Percentiles rank a stretch among this genome's conserved stretches.
Conservation (phyloP, 1,140 invertebrate species). For the Meloidogyne exigua region DNA sequence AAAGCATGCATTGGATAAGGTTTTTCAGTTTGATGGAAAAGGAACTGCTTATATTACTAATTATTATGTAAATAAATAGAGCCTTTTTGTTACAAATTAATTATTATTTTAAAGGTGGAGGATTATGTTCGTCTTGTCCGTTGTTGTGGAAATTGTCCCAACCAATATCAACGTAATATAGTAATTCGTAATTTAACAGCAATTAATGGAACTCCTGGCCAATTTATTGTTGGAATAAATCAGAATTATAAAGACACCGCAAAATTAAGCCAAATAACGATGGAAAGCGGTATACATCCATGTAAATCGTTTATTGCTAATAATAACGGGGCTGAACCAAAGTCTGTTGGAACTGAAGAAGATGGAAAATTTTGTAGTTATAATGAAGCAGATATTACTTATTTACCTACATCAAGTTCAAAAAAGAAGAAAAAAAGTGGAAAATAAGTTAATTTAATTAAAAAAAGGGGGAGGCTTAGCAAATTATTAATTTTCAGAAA, state of each 20-base stretch:
- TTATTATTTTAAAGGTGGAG: slow-evolving; percentile 7
- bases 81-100: too few species aligned
- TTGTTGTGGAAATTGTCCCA: slow-evolving; percentile 15
- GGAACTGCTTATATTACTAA: neutral
- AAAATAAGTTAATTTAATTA: neutral
- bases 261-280: slow-evolving; percentile 8
- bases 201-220: slow-evolving; percentile 11
- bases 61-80: neutral
- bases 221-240: slow-evolving; percentile 26
- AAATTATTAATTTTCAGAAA: too few species aligned
- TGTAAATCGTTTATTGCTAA: neutral
- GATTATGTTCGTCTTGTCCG: neutral
- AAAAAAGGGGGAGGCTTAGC: too few species aligned
- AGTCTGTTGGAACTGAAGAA: neutral
- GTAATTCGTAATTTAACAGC: slow-evolving; percentile 14
- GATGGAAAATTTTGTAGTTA: neutral
- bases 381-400: neutral
- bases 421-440: neutral
- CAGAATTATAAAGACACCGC: slow-evolving; percentile 22
- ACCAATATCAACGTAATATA: slow-evolving; percentile 6
- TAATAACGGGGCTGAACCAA: neutral
- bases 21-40: neutral
- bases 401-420: neutral
- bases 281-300: neutral
- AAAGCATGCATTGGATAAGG: neutral